Conservation (phyloP, 2,113 vertebrate species). For the Centropristis striata region DNA sequence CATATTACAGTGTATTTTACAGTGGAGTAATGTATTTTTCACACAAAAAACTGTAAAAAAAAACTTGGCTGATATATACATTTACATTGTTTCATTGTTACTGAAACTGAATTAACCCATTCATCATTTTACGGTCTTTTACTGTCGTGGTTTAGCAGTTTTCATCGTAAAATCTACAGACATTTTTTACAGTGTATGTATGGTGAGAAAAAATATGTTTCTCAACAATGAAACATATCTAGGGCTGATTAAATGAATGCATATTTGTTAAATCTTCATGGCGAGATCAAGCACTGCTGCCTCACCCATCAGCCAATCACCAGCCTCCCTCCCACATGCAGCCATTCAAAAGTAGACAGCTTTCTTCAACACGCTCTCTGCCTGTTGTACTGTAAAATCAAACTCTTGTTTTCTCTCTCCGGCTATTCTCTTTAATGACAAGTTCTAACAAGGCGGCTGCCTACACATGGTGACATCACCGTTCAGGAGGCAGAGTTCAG, state of each 20-base stretch:
- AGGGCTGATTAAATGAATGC: neutral
- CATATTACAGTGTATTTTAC: too few species aligned
- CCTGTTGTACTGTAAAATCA: constrained; percentile 32
- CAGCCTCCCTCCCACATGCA: neutral
- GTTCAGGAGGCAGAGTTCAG: constrained; percentile 5
- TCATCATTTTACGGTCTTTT: too few species aligned
- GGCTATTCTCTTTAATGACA: constrained; percentile 31
- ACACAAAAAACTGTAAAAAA: too few species aligned
- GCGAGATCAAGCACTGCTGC: neutral
- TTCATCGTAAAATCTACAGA: too few species aligned
- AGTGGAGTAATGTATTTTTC: too few species aligned
- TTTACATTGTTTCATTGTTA: too few species aligned
- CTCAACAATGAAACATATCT: too few species aligned
- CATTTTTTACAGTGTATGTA: too few species aligned
- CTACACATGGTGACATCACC: constrained; percentile 23
- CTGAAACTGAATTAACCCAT: too few species aligned
- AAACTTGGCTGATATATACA: too few species aligned
- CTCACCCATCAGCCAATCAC: neutral
- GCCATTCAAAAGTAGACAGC: constrained; percentile 45
- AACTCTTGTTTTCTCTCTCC: constrained; percentile 19
- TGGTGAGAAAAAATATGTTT: too few species aligned
- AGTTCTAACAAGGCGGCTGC: constrained; percentile 47
- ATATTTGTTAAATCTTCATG: neutral
- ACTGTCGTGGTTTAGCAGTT: too few species aligned
- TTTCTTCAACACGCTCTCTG: constrained; percentile 27